phyloP scores from a whole-genome alignment of 2,888 invertebrate species.

The Apamea crenata region DNA sequence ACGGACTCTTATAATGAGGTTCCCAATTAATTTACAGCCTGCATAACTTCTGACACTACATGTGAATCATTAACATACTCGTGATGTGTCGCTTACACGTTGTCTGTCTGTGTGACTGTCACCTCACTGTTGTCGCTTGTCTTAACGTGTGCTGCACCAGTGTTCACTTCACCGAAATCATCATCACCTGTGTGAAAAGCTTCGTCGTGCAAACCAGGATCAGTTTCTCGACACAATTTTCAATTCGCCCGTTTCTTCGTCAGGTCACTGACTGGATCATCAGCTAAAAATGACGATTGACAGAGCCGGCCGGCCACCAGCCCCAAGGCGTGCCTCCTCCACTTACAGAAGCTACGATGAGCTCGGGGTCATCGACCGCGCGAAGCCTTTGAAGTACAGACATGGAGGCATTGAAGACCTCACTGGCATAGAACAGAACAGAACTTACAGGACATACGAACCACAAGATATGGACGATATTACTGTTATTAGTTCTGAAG shows the following conservation, averaged over 20 bases:
- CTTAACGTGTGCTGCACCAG: slow-evolving; percentile 51
- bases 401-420: slow-evolving; percentile 87
- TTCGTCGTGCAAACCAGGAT: slow-evolving; percentile 78
- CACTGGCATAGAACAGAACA: slow-evolving; percentile 80
- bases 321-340: slow-evolving; percentile 84
- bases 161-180: slow-evolving; percentile 44
- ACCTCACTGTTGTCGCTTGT: slow-evolving; percentile 57
- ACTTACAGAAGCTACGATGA: slow-evolving; percentile 89
- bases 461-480: slow-evolving; percentile 85
- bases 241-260: slow-evolving; percentile 78
- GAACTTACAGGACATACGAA: slow-evolving; percentile 78
- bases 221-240: slow-evolving; percentile 66
- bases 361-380: slow-evolving; percentile 83
- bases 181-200: slow-evolving; percentile 40
- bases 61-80: slow-evolving; percentile 62
- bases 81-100: slow-evolving; percentile 57
- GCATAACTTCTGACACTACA: slow-evolving; percentile 57
- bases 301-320: slow-evolving; percentile 84
- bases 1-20: slow-evolving; percentile 45
- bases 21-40: slow-evolving; percentile 55
- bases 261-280: slow-evolving; percentile 79
- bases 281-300: slow-evolving; percentile 85
- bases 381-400: slow-evolving; percentile 82
- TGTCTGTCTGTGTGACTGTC: slow-evolving; percentile 46
- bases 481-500: slow-evolving; percentile 87